A percentile compares a stretch with the other conserved stretches of the same genome.
phyloP scores from a whole-genome alignment of 1,140 invertebrate species.

The Drosophila oshimai region DNA sequence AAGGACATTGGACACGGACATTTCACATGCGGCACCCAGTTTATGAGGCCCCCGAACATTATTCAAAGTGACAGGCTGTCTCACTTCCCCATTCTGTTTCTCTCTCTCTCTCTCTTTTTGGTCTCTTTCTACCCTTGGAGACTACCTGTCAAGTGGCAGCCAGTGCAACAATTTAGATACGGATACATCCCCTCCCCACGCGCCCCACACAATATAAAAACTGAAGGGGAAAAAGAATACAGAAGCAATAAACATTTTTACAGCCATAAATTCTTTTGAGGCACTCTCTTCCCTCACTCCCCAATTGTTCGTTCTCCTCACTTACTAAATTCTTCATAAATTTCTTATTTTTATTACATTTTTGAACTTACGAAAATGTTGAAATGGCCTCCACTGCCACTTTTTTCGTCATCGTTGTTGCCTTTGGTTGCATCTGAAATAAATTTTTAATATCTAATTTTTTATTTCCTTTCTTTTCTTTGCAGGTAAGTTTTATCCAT shows the following conservation, averaged over 20 bases:
- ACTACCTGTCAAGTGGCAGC: conserved; percentile 61
- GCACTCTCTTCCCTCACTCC: conserved; percentile 2
- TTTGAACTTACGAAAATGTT: conserved; percentile 71
- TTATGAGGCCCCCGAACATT: conserved; percentile 60
- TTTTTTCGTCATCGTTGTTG: neutral
- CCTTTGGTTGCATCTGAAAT: conserved; percentile 34
- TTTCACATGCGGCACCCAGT: conserved; percentile 55
- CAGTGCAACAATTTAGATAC: conserved; percentile 47
- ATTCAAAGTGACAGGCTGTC: conserved; percentile 66
- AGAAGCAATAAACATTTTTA: conserved; percentile 77
- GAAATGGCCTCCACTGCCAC: conserved; percentile 24
- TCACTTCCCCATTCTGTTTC: too few species aligned
- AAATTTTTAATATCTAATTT: conserved; percentile 74
- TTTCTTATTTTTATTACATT: conserved; percentile 75
- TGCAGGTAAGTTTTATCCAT: conserved; percentile 70
- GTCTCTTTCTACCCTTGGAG: conserved; percentile 20
- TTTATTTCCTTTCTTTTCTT: conserved; percentile 39
- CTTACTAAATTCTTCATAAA: conserved; percentile 76
- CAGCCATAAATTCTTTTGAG: conserved; percentile 70
- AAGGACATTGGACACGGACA: conserved; percentile 34
- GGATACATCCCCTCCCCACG: neutral
- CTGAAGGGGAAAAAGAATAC: conserved; percentile 40
- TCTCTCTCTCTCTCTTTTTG: neutral
- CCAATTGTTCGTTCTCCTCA: conserved; percentile 14
- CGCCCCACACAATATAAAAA: conserved; percentile 7